phyloP scores from a whole-genome alignment of 1,140 invertebrate genomes.

The Agrypnia vestita region DNA sequence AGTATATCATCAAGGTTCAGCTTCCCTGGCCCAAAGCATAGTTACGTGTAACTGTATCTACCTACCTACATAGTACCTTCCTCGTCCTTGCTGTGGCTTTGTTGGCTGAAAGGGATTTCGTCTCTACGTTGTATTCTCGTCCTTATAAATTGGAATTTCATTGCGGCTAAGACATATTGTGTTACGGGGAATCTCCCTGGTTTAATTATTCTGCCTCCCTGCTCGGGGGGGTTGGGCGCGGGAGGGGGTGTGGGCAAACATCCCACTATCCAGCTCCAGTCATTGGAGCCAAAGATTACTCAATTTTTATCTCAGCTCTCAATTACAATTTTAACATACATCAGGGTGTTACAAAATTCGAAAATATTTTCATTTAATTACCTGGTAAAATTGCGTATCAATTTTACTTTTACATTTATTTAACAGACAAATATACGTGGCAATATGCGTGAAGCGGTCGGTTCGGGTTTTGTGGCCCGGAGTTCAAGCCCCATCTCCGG shows the following conservation, averaged over 20 bases:
- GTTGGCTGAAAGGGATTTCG: constrained; percentile 36
- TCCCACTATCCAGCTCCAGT: neutral
- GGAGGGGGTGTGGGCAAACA: constrained; percentile 5
- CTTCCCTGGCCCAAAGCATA: constrained; percentile 10
- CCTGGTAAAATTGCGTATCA: no score
- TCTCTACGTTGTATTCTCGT: constrained; percentile 10
- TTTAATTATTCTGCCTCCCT: constrained; percentile 35
- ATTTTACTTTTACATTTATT: no score
- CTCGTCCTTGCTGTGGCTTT: constrained; percentile 14
- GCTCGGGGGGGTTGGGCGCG: no score
- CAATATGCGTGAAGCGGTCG: no score
- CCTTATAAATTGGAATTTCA: constrained; percentile 58
- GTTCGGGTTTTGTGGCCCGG: no score
- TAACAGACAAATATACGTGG: no score
- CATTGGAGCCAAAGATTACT: neutral
- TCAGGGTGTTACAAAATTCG: no score
- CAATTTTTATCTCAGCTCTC: no score
- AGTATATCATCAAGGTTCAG: neutral
- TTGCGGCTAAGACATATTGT: constrained; percentile 57
- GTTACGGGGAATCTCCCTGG: constrained; percentile 27
- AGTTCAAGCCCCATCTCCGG: no score
- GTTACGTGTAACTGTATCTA: constrained; percentile 13
- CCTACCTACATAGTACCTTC: neutral
- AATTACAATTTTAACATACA: no score
- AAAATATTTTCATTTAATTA: no score